Evolutionary conservation across 2,888 invertebrate genomes (phyloP), one percentile per base, ranked within the genome.

Genomic region (Lycaena phlaeas): DNA sequence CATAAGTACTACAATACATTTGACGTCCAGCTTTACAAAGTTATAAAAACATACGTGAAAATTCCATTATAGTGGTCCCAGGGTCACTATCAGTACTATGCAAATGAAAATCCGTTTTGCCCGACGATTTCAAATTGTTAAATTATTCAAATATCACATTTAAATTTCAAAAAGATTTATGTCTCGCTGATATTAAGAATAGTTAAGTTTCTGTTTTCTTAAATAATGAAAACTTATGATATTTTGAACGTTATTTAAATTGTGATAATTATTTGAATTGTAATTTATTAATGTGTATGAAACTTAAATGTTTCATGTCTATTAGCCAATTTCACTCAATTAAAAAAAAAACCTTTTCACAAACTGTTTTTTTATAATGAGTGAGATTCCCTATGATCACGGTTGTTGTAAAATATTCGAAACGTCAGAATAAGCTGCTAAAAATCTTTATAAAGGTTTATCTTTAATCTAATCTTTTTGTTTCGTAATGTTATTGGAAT

Each of bases 141-240:
- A 68, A 68, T 70, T 70, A 69, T 71, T 69, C 62, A 68, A 66
- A 68, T 66, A 59, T 51, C 57, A 59, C 62, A 58, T 65, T 65
- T 64, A 61, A 61, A 62, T 54, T 59, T 66, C 61, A 60, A 59
- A 54, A 53, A 50, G 59, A 63, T 64, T 65, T 64, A 42, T 45
- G 44, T 25, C 44, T 34, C 26, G 37, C 26, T 46, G 31, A 41
- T 41, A 36, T 41, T 45, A 14, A 42, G 18, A 40, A 25, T 26
- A 36, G 29, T 37, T n/a, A 25, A 29, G n/a, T 18, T 15, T 39
- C 7, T 22, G 6, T 22, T 22, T 22, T 22, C 6, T 22, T n/a
- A n/a, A n/a, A n/a, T n/a, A 28, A 38, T 18, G 29, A 28, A 28
- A 9, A 18, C 27, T 38, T 22, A 15, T 30, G 14, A 30, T 30